Evolutionary conservation across 2,113 vertebrate genomes (phyloP).

Genomic region (Aspidoscelis tigris): DNA sequence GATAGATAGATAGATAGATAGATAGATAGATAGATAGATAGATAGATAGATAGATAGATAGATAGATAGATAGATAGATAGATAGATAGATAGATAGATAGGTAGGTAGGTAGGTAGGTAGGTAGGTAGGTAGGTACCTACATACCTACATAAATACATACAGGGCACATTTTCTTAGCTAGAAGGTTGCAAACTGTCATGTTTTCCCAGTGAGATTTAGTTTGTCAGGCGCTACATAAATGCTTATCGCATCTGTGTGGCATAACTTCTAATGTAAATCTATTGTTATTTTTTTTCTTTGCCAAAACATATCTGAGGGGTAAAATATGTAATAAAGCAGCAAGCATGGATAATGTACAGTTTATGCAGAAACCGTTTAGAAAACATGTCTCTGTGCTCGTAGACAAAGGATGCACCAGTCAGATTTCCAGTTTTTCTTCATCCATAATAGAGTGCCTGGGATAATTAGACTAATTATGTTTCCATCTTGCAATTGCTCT

Average conservation of each 20-base stretch:
- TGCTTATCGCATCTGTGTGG: not conserved
- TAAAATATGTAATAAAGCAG: not conserved
- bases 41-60: no score
- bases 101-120: no score
- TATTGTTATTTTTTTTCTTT: constrained; percentile 24
- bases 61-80: no score
- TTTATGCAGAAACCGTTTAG: constrained; percentile 37
- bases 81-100: no score
- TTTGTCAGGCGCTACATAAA: not conserved
- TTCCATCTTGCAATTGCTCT: not conserved
- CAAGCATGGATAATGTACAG: constrained; percentile 25
- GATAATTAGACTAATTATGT: constrained; percentile 33
- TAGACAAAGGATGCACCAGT: constrained; percentile 5
- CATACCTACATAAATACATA: not conserved
- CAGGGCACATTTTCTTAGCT: not conserved
- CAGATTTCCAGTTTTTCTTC: constrained; percentile 14
- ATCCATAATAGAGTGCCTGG: rapidly evolving
- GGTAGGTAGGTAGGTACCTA: no score
- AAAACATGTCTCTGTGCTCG: constrained; percentile 27
- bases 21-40: no score
- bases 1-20: no score
- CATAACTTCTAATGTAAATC: constrained; percentile 20
- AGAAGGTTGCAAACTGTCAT: not conserved
- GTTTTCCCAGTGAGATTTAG: not conserved
- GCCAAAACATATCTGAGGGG: constrained; percentile 31